Base-by-base conservation (phyloP, 2,797 vertebrate genomes). In the Paedocypris micromegethes region DNA sequence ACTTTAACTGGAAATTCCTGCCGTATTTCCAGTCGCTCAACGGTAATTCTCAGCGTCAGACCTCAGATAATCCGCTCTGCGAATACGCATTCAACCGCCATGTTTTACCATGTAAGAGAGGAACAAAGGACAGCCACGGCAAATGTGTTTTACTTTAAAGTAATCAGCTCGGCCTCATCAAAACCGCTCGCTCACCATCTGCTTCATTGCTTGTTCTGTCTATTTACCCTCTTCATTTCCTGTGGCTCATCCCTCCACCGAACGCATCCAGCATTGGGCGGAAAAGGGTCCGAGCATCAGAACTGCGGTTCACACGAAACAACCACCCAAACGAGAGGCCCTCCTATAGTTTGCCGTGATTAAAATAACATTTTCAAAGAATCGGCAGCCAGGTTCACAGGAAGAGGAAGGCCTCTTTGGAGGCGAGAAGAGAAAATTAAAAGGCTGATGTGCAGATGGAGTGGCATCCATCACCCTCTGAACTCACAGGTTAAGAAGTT, bases 401-500 rank as follows among this genome's bases (percentile, higher is more conserved):
- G 73, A 69, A 72, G 42, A 70, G 58, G 8, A 8, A 77, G 53
- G 58, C 75, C 64, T 48, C 74, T 70, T 64, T 63, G 9, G 6
- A 70, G 44, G 74, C 70, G 56, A 65, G 46, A 46, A 49, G 64
- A 70, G 64, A 67, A 76, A 73, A 80, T 78, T 66, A 77, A 81
- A 82, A 76, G 75, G 76, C 75, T 78, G 77, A 80, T 76, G 78
- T 76, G 61, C 72, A 74, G 61, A 68, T 70, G 72, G 77, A 70
- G 76, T 60, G 74, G 80, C 53, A 60, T 75, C 66, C 61, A 66
- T 72, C 75, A 74, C 64, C 65, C 58, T 37, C 64, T 68, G 67
- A 82, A 77, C 80, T 73, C 54, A 55, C 53, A 54, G 66, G 75
- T 81, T 76, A 75, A 85, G 83, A 79, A 77, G 81, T 80, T 84